Evolutionary conservation across 2,888 invertebrate genomes (phyloP), one percentile per base, ranked within the genome.

Genomic region (Mimas tiliae): DNA sequence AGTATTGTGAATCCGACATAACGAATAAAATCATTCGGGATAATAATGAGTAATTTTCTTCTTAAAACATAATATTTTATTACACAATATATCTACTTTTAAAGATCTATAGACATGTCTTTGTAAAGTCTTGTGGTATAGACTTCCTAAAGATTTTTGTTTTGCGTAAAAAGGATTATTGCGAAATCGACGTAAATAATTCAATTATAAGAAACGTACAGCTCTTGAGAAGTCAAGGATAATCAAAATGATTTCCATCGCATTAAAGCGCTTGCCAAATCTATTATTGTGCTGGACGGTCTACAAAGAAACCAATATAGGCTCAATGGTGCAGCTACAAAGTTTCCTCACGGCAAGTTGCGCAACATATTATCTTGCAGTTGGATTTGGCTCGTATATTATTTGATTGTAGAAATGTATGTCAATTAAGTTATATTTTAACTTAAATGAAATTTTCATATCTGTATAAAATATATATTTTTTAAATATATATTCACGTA

Each of bases 261-360:
- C 67, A 68, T 70, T 69, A 76, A 66, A 73, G 73, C 72, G 73
- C 79, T 74, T 82, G 82, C 80, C 80, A 82, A 84, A 80, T 78
- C 78, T 73, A 79, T 82, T 80, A 81, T 76, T 75, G 77, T 70
- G 76, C 71, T 67, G 67, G 66, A 71, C 68, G 73, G 70, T 68
- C 42, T 4, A 77, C 77, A 80, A 78, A 80, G 76, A 76, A 77
- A 78, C 78, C 80, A 78, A 82, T 81, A 77, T 78, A 80, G 81
- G 78, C 77, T 75, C 71, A 73, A 71, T 77, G 77, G 72, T 81
- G 81, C 83, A 79, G 71, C 73, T 73, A 75, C 75, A 74, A 75
- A 78, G n/a, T 81, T 79, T 75, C 77, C 72, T 78, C 78, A 72
- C 74, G 76, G 75, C 73, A 74, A 71, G 63, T 67, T 70, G 73